Evolutionary conservation across 2,113 vertebrate species (phyloP).

Genomic region (Prionailurus viverrinus): DNA sequence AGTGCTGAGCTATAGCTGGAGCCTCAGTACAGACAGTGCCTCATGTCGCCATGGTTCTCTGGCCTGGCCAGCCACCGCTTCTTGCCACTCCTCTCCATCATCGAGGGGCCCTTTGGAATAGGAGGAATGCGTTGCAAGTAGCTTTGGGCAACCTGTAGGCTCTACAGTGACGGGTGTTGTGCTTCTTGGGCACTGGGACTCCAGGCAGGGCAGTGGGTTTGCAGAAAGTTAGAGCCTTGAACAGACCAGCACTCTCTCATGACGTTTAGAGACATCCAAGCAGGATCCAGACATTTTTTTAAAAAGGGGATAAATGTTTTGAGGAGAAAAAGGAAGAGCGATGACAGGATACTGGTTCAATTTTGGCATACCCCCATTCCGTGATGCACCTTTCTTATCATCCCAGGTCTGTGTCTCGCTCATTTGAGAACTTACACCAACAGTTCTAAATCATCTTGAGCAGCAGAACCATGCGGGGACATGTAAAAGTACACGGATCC

Average conservation of each 20-base stretch:
- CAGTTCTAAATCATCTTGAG: background rate
- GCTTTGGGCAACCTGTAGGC: background rate
- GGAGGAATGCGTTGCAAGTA: background rate
- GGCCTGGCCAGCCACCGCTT: background rate
- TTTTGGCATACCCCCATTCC: background rate
- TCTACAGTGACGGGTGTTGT: background rate
- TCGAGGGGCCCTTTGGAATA: background rate
- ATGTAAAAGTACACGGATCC: background rate
- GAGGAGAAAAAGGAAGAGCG: background rate
- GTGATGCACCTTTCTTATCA: background rate
- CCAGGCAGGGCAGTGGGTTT: background rate
- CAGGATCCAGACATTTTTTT: background rate
- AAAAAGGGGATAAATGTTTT: background rate
- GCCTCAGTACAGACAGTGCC: background rate
- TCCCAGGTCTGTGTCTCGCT: background rate
- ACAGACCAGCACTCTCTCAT: background rate
- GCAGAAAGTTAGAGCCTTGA: background rate
- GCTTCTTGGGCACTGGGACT: background rate
- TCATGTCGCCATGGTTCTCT: background rate
- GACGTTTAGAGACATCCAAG: background rate
- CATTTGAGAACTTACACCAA: background rate
- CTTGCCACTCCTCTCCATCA: background rate
- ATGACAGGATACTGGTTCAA: background rate
- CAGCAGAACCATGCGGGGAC: background rate
- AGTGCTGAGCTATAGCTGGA: background rate